phyloP scores from a whole-genome alignment of 1,140 invertebrate species.

The Leguminivora glycinivorella region DNA sequence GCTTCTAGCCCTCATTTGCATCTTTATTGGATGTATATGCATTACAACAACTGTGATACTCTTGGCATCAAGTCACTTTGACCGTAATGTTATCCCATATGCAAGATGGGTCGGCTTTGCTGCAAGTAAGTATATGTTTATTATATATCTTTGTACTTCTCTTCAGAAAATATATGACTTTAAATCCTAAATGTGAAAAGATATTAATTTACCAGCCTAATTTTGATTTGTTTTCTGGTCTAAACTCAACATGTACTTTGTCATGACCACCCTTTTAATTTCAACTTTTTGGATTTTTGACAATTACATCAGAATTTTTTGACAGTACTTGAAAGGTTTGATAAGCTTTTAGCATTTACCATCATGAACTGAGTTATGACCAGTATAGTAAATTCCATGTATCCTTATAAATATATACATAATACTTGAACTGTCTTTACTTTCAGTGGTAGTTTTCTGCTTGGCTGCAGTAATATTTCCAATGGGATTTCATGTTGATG shows the following conservation, averaged over 20 bases:
- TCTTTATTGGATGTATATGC: constrained; percentile 95
- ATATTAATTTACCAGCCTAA: too few relatives aligned
- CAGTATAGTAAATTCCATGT: too few relatives aligned
- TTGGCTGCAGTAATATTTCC: constrained; percentile 97
- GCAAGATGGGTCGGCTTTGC: constrained; percentile 97
- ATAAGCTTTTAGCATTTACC: too few relatives aligned
- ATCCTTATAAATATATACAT: too few relatives aligned
- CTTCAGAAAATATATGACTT: background rate
- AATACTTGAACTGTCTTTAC: constrained; percentile 30
- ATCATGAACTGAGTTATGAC: too few relatives aligned
- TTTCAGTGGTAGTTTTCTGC: constrained; percentile 96
- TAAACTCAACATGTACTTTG: too few relatives aligned
- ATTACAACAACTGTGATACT: constrained; percentile 95
- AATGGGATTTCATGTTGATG: constrained; percentile 96
- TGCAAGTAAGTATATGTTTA: constrained; percentile 87
- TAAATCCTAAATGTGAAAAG: too few relatives aligned
- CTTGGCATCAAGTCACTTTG: constrained; percentile 93
- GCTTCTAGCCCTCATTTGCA: constrained; percentile 93
- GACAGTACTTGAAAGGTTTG: too few relatives aligned
- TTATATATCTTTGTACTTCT: background rate
- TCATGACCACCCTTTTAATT: too few relatives aligned
- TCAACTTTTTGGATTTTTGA: too few relatives aligned
- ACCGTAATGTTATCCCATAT: constrained; percentile 93
- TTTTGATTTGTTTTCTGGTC: too few relatives aligned
- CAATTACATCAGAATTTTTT: too few relatives aligned